Evolutionary conservation across 2,888 invertebrate genomes (phyloP), one percentile per base, ranked within the genome.

Genomic region (Cosmia pyralina): DNA sequence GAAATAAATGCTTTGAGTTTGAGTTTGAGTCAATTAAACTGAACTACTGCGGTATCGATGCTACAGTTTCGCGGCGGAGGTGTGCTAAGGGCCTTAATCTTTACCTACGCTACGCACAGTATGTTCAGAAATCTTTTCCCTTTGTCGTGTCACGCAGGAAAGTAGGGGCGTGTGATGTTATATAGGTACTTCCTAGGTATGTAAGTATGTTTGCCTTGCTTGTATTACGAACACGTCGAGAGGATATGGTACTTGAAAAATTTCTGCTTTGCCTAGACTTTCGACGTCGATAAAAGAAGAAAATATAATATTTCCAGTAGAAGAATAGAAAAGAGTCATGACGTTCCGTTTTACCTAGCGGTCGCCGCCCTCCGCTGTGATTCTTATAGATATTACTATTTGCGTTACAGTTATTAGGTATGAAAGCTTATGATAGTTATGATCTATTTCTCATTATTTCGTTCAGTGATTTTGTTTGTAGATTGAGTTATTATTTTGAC

Each of bases 281-380:
- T 50, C 46, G 58, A 64, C 46, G 59, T 71, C 76, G 65, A 75
- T 74, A 76, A 73, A 82, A 57, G 48, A 74, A 60, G 60, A 77
- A 82, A 81, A 84, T 82, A 85, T 86, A 77, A 84, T 77, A 81
- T 83, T 75, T 72, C 69, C 57, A 78, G 77, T 78, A 75, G 64
- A 79, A 79, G 75, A 85, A 78, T 75, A 74, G 64, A 81, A 65
- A 85, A 87, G 85, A 88, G 85, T 85, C 85, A 87, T 78, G 88
- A 82, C 71, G 75, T 75, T 79, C 59, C 76, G 70, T 79, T 83
- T 81, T 80, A 77, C 73, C 60, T 81, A 77, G 73, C 65, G 65
- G 59, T 74, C 67, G 65, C 64, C 58, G 38, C 70, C 65, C 48
- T 71, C 46, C 57, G 28, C 52, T 59, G 34, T 66, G 48, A 72